phyloP scores from a whole-genome alignment of 2,888 invertebrate genomes.

The Lucinisca nassula region DNA sequence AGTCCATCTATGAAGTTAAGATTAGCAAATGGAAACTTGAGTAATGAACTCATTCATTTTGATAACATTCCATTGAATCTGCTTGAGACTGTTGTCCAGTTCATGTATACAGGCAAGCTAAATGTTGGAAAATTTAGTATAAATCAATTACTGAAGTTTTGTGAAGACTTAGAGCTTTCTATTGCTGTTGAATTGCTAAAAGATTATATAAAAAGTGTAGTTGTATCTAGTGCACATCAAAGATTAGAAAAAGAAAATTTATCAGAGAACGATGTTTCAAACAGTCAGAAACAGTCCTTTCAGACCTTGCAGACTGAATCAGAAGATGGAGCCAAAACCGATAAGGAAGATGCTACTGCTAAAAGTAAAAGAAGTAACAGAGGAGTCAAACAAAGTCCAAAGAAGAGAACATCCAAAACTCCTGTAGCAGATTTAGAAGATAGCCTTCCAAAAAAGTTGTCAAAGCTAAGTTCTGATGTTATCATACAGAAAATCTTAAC shows the following conservation, averaged over 20 bases:
- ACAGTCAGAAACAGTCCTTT: too few species aligned
- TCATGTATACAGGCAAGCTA: conserved; percentile 57
- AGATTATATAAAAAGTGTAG: conserved; percentile 14
- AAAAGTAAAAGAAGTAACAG: not conserved
- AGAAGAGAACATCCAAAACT: not conserved
- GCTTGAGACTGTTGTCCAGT: conserved; percentile 42
- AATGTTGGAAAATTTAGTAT: conserved; percentile 28
- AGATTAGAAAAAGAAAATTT: not conserved
- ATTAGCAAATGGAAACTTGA: not conserved
- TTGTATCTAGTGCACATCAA: not conserved
- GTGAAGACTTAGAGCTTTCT: conserved; percentile 53
- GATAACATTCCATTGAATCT: conserved; percentile 24
- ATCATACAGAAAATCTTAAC: not conserved
- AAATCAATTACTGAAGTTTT: conserved; percentile 36
- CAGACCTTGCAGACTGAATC: too few species aligned
- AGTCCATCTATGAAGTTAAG: conserved; percentile 49
- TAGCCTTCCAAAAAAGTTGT: not conserved
- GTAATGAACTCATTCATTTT: conserved; percentile 15
- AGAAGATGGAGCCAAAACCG: too few species aligned
- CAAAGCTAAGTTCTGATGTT: not conserved
- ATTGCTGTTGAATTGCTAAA: conserved; percentile 26
- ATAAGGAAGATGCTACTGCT: not conserved
- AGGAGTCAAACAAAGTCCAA: not conserved
- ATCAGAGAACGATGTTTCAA: not conserved
- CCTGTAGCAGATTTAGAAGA: not conserved